phyloP scores from a whole-genome alignment of 2,888 invertebrate species.

The Hypomecis punctinalis region DNA sequence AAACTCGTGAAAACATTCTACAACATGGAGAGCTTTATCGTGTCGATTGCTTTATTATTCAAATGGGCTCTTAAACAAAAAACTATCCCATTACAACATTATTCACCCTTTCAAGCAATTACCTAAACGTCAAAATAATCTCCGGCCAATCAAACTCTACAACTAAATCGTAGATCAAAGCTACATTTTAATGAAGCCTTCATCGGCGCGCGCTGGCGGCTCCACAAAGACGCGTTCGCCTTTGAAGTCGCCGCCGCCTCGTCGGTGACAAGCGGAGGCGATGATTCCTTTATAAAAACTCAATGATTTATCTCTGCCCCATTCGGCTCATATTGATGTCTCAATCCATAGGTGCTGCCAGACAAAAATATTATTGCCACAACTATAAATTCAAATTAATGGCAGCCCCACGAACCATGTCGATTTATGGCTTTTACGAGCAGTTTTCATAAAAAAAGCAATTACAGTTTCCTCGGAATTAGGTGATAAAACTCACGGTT shows the following conservation, averaged over 20 bases:
- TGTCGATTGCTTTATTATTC: conserved; percentile 23
- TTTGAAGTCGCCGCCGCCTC: conserved; percentile 67
- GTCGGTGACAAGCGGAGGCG: conserved; percentile 74
- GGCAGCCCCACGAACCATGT: conserved; percentile 34
- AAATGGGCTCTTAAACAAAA: conserved; percentile 17
- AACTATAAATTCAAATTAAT: conserved; percentile 42
- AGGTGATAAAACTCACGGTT: conserved; percentile 46
- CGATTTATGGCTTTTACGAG: conserved; percentile 39
- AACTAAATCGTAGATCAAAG: conserved; percentile 65
- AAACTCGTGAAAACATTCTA: too few relatives aligned
- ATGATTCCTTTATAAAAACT: conserved; percentile 81
- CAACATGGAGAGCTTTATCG: conserved; percentile 11
- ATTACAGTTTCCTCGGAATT: conserved; percentile 41
- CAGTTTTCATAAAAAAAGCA: conserved; percentile 41
- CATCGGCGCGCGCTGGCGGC: conserved; percentile 67
- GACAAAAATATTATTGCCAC: conserved; percentile 37
- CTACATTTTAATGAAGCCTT: conserved; percentile 72
- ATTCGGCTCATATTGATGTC: conserved; percentile 55
- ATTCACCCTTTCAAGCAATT: conserved; percentile 58
- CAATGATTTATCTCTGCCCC: conserved; percentile 75
- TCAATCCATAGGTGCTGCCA: conserved; percentile 42
- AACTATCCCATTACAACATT: conserved; percentile 43
- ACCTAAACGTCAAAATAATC: conserved; percentile 54
- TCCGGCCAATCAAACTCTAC: conserved; percentile 58
- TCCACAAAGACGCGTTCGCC: conserved; percentile 59